These are phyloP conservation scores for Habropoda laboriosa DNA, from an alignment of 1,140 invertebrate genomes.

Conservation along the genomic window DNA sequence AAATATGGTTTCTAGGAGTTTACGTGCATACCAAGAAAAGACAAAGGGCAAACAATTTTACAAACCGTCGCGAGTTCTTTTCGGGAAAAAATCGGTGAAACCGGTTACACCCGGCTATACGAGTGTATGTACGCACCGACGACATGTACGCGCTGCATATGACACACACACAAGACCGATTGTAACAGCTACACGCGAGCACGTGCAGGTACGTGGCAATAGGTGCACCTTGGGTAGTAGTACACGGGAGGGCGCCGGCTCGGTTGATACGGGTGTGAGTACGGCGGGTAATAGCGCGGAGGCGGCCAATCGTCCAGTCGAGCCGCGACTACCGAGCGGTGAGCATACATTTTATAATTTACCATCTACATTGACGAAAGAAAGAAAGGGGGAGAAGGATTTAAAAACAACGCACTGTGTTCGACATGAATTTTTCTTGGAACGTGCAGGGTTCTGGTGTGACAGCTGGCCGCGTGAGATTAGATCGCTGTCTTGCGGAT, in stretches of 20 bases:
- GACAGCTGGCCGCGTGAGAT: background rate
- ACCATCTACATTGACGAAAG: background rate
- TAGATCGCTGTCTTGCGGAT: background rate
- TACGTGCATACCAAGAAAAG: slow-evolving; percentile 27
- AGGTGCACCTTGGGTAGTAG: background rate
- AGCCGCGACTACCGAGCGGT: slow-evolving; percentile 74
- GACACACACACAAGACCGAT: slow-evolving; percentile 35
- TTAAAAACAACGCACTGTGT: background rate
- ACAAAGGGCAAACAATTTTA: slow-evolving; percentile 69
- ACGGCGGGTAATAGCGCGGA: slow-evolving; percentile 64
- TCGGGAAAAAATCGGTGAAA: slow-evolving; percentile 70
- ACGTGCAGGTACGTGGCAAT: slow-evolving; percentile 52
- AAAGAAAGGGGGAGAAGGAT: background rate
- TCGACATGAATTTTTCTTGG: slow-evolving; percentile 1
- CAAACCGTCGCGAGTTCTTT: slow-evolving; percentile 65
- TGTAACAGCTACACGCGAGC: slow-evolving; percentile 52
- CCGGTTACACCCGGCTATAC: slow-evolving; percentile 65
- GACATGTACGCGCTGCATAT: slow-evolving; percentile 31
- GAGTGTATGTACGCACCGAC: slow-evolving; percentile 47
- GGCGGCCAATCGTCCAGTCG: slow-evolving; percentile 71
- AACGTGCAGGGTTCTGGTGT: background rate
- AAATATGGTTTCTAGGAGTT: background rate
- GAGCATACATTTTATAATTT: slow-evolving; percentile 50
- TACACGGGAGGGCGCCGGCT: slow-evolving; percentile 40
- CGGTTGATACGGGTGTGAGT: slow-evolving; percentile 65